These are phyloP conservation scores for Anabas testudineus DNA, from an alignment of 2,797 vertebrate genomes.

Conservation along the genomic window DNA sequence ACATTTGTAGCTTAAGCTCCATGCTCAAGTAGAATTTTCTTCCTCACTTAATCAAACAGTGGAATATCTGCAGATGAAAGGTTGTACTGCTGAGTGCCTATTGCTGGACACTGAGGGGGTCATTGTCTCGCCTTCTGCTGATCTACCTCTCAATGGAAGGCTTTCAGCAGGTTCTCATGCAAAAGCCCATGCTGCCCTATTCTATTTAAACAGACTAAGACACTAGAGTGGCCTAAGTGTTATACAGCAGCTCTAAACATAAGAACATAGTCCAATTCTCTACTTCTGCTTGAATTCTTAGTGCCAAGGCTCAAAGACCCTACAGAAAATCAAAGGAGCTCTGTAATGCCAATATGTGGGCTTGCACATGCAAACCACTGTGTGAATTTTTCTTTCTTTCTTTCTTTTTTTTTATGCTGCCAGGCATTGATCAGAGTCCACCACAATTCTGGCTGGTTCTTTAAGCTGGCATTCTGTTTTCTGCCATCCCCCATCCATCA, in stretches of 20 bases:
- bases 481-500: conserved; percentile 62
- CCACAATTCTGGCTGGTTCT: conserved; percentile 57
- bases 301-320: conserved; percentile 48
- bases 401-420: conserved; percentile 38
- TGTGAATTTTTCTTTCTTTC: conserved; percentile 34
- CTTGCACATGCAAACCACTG: conserved; percentile 46
- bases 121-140: conserved; percentile 80
- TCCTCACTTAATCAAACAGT: conserved; percentile 82
- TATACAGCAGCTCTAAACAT: conserved; percentile 64
- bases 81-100: conserved; percentile 71
- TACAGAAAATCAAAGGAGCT: conserved; percentile 44
- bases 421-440: conserved; percentile 71
- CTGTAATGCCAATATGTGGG: conserved; percentile 46
- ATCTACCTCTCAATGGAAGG: conserved; percentile 71
- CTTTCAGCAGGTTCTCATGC: conserved; percentile 79
- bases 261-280: conserved; percentile 52
- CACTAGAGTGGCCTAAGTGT: conserved; percentile 64
- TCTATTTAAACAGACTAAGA: conserved; percentile 62
- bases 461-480: conserved; percentile 60
- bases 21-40: conserved; percentile 77
- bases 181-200: conserved; percentile 61
- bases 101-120: conserved; percentile 77
- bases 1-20: conserved; percentile 75
- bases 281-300: conserved; percentile 47
- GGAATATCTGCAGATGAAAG: conserved; percentile 82